Base-by-base conservation (phyloP, 2,113 vertebrate species). In the Morone chrysops region DNA sequence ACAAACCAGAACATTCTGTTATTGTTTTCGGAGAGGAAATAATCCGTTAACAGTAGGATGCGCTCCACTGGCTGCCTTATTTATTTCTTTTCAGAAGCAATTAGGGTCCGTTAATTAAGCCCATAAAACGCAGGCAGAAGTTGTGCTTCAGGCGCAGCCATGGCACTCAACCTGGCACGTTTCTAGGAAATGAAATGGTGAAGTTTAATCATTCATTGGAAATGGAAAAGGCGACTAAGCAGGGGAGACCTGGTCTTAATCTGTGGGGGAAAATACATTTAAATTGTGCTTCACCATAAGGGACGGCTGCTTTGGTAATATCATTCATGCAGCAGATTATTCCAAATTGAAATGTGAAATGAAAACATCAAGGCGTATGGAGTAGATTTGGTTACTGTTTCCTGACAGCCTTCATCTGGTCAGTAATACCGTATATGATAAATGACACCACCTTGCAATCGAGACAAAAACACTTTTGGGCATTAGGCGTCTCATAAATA, bases 21-120 rank as follows among this genome's bases (percentile, higher is more conserved):
- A 88, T 93, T 92, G 90, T 93, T 90, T 85, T 89, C 83, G 85
- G 71, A 86, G 85, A 89, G 92, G 92, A 91, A 93, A 87, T 93
- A 90, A 90, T 92, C 88, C 66, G 84, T 90, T 91, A 89, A 88
- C 85, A 75, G 88, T 83, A 88, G 86, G 89, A 90, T 91, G 89
- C 75, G 86, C 92, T 91, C 87, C 51, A 40, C 82, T 88, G 83
- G 83, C 80, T 60, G 76, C 86, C 76, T 80, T 84, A 89, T 90
- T 90, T 90, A 75, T 87, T 80, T 87, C 54, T 90, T 89, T 90
- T 92, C 89, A 90, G 81, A 89, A 89, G 87, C 91, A 93, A 94
- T 94, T 92, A 93, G 78, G 51, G 70, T 86, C 68, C 20, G 48
- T 91, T 94, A 92, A 92, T 93, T 82, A 91, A 84, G 87, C 47